Base-by-base conservation (phyloP, 2,113 vertebrate genomes). In the Nansenia antarctica region DNA sequence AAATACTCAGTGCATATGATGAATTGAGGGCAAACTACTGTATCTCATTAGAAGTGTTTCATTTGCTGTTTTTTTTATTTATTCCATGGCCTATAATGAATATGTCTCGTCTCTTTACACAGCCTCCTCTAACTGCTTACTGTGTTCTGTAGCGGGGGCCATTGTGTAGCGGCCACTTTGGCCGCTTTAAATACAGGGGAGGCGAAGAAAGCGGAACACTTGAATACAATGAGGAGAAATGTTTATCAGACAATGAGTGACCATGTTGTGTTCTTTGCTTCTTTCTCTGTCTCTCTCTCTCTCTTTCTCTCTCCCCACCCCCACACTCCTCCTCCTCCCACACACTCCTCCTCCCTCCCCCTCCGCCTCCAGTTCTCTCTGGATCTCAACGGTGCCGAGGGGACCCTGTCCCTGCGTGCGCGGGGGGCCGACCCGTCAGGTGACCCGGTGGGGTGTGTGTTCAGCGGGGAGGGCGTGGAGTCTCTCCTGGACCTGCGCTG, bases 401-500 rank as follows among this genome's bases (percentile, higher is more conserved):
- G 73, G 47, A 96, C 88, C 63, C 81, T 99, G 84, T 93, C 95
- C 58, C 83, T 98, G 47, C 92, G 93, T 29, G 91, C 92, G 29
- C 82, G 69, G 37, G 91, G 64, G 1, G 9, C 29, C 0, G 82
- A 80, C 1, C 80, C 75, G 0, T 79, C 85, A 0, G 62, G 81
- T 0, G 37, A 91, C 0, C 87, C 72, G 0, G 83, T 90, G 76
- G 86, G 90, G 54, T 93, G 93, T 0, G 27, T 92, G 14, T 99
- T 99, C 39, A 5, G 63, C 0, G 94, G 95, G 0, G 92, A 88
- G 22, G 92, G 91, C 0, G 93, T 96, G 68, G 88, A 92, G 4
- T 90, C 94, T 0, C 91, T 99, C 29, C 94, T 95, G 1, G 96
- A 98, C 67, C 84, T 94, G 70, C 86, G 76, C 5, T 99, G 96